Evolutionary conservation across 2,113 vertebrate species (phyloP), one percentile per base, ranked within the genome.

Genomic region (Alligator mississippiensis): DNA sequence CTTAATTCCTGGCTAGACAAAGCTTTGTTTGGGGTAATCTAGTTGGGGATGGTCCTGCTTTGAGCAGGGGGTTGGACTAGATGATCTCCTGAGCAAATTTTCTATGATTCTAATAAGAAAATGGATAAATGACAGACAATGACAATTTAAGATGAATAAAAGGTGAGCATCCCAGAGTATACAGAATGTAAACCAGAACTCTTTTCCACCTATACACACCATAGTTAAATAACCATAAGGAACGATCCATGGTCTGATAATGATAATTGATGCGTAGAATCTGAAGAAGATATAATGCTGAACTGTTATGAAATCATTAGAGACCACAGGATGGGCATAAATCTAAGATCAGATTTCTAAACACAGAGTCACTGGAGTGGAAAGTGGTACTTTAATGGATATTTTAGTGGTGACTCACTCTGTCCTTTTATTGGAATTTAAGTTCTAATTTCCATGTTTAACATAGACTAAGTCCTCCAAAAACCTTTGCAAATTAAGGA

Each of bases 231-330:
- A 64, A 11, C 77, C 66, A 86, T 66, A 87, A 80, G 58, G 57
- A 87, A 24, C 25, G 19, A 74, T 90, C 22, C 6, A 14, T 85
- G 80, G 18, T 77, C 80, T 77, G 89, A 90, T 63, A 88, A 72
- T n/a, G 9, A 28, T 38, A 34, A 72, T 19, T 38, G 19, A 72
- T 34, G 34, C 34, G 34, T 70, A 85, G 89, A 92, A 63, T 90
- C 75, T 93, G 87, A 30, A 75, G 80, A 92, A 13, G 16, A 57
- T 93, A 11, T 63, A 87, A 72, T 75, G 70, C 75, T 25, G 91
- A 90, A 76, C 80, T 24, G 82, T 91, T 90, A 59, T 10, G 55
- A 92, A 85, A 54, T 89, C 30, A 80, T 93, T 88, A 81, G 55
- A 87, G 62, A 27, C 28, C 30, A 19, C 34, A 62, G 18, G 55